Evolutionary conservation across 1,140 invertebrate species (phyloP).

Genomic region (Diachasma alloeum): DNA sequence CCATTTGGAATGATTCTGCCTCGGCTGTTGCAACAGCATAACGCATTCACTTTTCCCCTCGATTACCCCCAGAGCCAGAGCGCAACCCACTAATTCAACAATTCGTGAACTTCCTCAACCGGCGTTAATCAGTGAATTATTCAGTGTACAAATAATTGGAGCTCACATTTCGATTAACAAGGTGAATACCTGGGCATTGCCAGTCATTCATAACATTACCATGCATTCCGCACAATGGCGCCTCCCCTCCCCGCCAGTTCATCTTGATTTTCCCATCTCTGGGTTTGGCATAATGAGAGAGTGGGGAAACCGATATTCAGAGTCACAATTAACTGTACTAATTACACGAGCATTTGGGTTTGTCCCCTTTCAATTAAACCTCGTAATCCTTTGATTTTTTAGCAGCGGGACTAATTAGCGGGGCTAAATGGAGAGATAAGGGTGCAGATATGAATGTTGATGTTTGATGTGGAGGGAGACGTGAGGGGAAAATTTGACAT

Average conservation of each 20-base stretch:
- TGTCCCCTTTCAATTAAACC: background rate
- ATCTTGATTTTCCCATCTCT: background rate
- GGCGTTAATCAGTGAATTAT: background rate
- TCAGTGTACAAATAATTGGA: background rate
- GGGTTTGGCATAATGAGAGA: background rate
- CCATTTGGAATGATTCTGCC: no score
- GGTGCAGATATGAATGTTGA: no score
- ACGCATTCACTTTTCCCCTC: background rate
- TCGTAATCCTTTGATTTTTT: background rate
- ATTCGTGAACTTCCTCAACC: background rate
- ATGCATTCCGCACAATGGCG: background rate
- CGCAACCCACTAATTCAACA: background rate
- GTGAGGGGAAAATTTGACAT: no score
- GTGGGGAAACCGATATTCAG: background rate
- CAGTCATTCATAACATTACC: background rate
- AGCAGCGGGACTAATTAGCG: background rate
- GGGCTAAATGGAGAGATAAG: no score
- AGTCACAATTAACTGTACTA: background rate
- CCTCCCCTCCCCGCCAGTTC: background rate
- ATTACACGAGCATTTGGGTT: background rate
- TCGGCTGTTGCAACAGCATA: no score
- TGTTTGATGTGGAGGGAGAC: no score
- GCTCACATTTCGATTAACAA: slow-evolving; percentile 18
- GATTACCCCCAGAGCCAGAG: background rate
- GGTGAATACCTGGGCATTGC: background rate